phyloP scores from a whole-genome alignment of 2,113 vertebrate genomes.

The Theristicus caerulescens region DNA sequence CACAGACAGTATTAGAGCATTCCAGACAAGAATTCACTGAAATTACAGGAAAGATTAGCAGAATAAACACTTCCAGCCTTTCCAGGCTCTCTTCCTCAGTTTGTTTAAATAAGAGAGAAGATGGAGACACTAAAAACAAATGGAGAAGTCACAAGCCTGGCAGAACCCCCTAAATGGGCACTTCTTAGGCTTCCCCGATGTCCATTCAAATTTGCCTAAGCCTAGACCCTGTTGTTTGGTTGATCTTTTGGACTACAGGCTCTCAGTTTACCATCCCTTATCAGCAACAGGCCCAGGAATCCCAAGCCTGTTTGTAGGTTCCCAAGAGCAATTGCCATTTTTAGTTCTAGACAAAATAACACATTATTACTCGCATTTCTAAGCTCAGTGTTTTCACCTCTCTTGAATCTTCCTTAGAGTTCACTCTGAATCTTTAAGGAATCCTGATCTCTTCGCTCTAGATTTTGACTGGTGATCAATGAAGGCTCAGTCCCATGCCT shows the following conservation, averaged over 20 bases:
- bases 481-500: not conserved
- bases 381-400: not conserved
- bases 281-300: not conserved
- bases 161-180: not conserved
- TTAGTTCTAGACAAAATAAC: not conserved
- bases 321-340: not conserved
- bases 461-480: not conserved
- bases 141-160: not conserved
- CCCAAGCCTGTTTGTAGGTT: not conserved
- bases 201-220: not conserved
- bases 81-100: not conserved
- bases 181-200: not conserved
- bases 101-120: constrained; percentile 24
- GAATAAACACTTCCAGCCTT: constrained; percentile 15
- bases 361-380: not conserved
- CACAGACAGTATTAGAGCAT: not conserved
- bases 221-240: not conserved
- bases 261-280: constrained; percentile 27
- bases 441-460: not conserved
- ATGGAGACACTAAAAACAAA: not conserved
- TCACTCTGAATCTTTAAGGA: not conserved
- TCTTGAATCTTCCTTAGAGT: not conserved
- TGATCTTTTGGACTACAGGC: not conserved
- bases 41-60: not conserved
- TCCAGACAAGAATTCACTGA: not conserved